These are phyloP conservation scores for Nematostella vectensis DNA, from an alignment of 92 coral and sea anemone genomes.

Conservation along the genomic window DNA sequence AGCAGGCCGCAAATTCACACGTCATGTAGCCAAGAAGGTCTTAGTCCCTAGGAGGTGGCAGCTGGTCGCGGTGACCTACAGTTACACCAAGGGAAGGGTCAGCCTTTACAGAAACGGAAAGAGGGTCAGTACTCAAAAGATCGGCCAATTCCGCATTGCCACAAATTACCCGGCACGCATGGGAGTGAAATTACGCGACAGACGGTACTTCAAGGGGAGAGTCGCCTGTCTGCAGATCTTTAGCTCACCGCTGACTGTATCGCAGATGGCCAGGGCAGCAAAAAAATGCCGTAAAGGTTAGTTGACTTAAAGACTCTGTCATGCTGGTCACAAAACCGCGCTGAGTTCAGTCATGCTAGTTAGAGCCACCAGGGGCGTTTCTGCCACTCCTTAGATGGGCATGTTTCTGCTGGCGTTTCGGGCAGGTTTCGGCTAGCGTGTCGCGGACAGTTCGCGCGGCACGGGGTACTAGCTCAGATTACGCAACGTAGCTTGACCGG, in stretches of 20 bases:
- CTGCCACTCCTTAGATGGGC: no score
- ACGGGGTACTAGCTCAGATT: no score
- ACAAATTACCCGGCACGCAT: constrained; percentile 74
- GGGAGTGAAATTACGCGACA: constrained; percentile 50
- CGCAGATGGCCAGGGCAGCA: constrained; percentile 35
- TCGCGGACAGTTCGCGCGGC: no score
- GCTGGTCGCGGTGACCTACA: constrained; percentile 52
- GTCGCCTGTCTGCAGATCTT: constrained; percentile 55
- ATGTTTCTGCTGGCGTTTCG: no score
- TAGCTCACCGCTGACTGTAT: constrained; percentile 14
- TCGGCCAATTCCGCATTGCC: constrained; percentile 45
- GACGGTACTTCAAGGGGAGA: constrained; percentile 42
- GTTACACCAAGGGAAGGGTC: constrained; percentile 51
- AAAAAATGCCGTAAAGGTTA: constrained; percentile 30
- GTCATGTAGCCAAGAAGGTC: constrained; percentile 13
- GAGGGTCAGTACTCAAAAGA: constrained; percentile 21
- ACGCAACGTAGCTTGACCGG: no score
- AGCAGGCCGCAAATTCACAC: constrained; percentile 28
- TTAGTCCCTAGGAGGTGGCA: constrained; percentile 49
- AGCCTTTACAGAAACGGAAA: constrained; percentile 41
- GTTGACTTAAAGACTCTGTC: neutral
- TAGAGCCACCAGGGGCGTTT: no score
- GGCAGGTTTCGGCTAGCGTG: no score
- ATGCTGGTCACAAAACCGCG: no score
- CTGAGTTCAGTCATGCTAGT: no score